phyloP scores from a whole-genome alignment of 2,113 vertebrate genomes.

The Jacana jacana region DNA sequence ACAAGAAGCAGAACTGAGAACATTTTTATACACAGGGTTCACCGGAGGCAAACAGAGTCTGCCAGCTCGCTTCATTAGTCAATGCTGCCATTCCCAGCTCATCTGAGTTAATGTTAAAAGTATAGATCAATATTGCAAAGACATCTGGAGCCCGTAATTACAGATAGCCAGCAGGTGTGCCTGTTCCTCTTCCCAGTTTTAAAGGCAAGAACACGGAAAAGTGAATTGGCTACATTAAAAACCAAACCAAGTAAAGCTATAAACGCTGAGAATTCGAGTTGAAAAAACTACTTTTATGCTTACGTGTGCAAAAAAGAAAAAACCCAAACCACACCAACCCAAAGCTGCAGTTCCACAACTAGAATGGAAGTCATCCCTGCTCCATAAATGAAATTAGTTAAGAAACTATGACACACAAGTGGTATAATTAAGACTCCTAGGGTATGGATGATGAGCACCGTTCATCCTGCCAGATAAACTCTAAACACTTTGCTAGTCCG shows the following conservation, averaged over 20 bases:
- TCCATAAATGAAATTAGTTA: neutral
- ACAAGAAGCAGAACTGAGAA: neutral
- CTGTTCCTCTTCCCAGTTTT: neutral
- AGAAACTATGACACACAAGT: neutral
- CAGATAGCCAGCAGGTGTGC: neutral
- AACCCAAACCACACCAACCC: neutral
- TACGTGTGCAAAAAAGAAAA: neutral
- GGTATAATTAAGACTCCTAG: neutral
- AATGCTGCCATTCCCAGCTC: neutral
- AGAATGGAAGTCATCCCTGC: neutral
- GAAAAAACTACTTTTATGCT: neutral
- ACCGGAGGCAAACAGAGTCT: neutral
- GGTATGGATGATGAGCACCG: rapidly evolving
- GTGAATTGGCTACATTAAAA: neutral
- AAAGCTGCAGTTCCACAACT: neutral
- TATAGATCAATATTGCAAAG: neutral
- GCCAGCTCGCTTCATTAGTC: neutral
- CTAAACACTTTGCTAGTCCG: neutral
- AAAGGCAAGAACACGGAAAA: neutral
- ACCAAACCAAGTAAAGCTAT: neutral
- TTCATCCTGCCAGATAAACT: neutral
- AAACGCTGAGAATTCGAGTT: neutral
- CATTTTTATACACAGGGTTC: neutral
- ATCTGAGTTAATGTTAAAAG: neutral
- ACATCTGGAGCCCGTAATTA: neutral